Evolutionary conservation across 1,140 invertebrate genomes (phyloP), one percentile per base, ranked within the genome.

Genomic region (Meloidogyne exigua): DNA sequence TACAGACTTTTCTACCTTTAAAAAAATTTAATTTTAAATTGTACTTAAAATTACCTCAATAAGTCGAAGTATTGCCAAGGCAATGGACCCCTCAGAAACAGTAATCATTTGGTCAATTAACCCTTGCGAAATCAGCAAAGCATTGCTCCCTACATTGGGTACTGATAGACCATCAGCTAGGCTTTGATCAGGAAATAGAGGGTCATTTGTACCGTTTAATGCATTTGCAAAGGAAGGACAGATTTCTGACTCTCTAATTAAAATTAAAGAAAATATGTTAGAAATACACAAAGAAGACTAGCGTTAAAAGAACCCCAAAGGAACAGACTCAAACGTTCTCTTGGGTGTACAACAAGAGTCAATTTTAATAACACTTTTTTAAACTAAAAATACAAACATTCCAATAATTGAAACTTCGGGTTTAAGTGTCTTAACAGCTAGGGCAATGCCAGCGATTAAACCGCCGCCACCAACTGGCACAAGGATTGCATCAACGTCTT

Each of bases 121-220:
- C 0, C 91, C 88, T 81, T 90, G 89, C 0, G 92, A 92, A 2
- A 93, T 96, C 25, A 89, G 91, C 87, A 91, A 94, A 0, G 94
- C 93, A 88, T 96, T 96, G 65, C 92, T 92, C 0, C 94, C 94
- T 15, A 95, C 93, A 75, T 91, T 91, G 0, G 94, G 93, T 0
- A 96, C 94, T 0, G 94, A 93, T 23, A 96, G 89, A 90, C 94
- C 95, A 89, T 96, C 95, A 1, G 94, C 94, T 67, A 96, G 84
- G 0, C 93, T 94, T 2, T 93, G 92, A 62, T 91, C 89, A 21
- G 81, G 82, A 9, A 68, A 44, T 92, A 92, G 21, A 91, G 87
- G 2, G 92, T 77, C 23, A 11, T 76, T 63, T 15, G 21, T 74
- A 23, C 90, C 89, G 80, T 92, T 90, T 76, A 95, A 84, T 0